Percentiles rank a stretch among this genome's conserved stretches.
Conservation (phyloP, 2,113 vertebrate genomes). For the Heteronetta atricapilla region DNA sequence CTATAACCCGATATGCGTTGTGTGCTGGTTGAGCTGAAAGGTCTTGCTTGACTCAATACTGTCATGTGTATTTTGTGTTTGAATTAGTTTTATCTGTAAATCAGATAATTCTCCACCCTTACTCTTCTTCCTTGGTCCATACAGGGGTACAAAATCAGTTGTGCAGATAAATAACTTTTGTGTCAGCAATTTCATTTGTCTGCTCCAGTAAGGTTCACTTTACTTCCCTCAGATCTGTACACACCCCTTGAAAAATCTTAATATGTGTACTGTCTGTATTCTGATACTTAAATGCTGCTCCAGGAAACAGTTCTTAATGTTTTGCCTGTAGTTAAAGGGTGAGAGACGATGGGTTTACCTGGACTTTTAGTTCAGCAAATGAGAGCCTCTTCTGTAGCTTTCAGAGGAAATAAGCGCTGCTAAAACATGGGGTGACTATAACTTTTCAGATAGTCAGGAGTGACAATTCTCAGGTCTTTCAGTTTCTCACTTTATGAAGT, state of each 20-base stretch:
- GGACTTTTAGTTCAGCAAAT: background rate
- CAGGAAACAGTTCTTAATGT: background rate
- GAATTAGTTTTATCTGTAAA: background rate
- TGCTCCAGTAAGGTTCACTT: background rate
- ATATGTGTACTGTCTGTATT: background rate
- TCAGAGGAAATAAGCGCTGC: background rate
- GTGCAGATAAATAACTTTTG: background rate
- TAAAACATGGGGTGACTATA: background rate
- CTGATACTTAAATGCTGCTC: background rate
- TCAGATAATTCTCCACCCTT: background rate
- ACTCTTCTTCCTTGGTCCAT: background rate
- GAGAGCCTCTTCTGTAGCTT: background rate
- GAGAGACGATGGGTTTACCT: background rate
- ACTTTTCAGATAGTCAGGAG: background rate
- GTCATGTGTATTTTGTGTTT: background rate
- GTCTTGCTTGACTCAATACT: background rate
- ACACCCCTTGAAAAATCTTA: background rate
- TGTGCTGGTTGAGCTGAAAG: background rate
- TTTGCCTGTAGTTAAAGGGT: background rate
- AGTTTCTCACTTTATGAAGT: background rate
- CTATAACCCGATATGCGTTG: background rate
- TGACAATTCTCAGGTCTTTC: background rate
- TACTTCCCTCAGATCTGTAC: background rate
- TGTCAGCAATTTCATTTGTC: background rate
- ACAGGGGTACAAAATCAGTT: background rate